Evolutionary conservation across 2,113 vertebrate genomes (phyloP), one percentile per base, ranked within the genome.

Genomic region (Syngnathus floridae): DNA sequence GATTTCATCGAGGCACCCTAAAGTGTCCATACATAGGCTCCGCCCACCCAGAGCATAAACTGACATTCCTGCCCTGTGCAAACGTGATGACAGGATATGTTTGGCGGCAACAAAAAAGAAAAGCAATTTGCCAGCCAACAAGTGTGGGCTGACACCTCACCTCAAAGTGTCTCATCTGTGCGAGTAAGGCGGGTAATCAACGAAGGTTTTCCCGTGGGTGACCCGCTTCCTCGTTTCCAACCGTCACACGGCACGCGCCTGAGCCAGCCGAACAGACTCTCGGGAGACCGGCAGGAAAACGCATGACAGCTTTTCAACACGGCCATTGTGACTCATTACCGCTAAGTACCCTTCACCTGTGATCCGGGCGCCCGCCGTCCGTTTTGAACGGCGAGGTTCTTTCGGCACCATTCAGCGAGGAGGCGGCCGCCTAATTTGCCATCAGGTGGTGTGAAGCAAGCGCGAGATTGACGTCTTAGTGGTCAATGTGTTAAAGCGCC

Each of bases 81-180:
- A 9, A n/a, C 48, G 7, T n/a, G 48, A 49, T 7, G 48, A n/a
- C 48, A n/a, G 19, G 19, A 49, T 49, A 3, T 21, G 19, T 49
- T 49, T 49, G 52, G 22, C 3, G 22, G 0, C 9, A 38, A 40
- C 40, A 59, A 60, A 58, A 35, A 70, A 72, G 62, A 62, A 37
- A 63, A 67, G 26, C 16, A 7, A 56, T 75, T 76, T 76, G 14
- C 26, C 7, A n/a, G 54, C 26, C 35, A 65, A 45, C 46, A 69
- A 40, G 43, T 0, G 6, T 52, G 9, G 22, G n/a, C 46, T 61
- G 64, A 72, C 40, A 54, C 14, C 40, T 19, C 40, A 14, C 66
- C 82, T 82, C 70, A 72, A 78, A 83, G 73, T 35, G 66, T 36
- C 69, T 71, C 45, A 70, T 70, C 70, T 69, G 56, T 60, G 66